A percentile compares a stretch with the other conserved stretches of the same genome.
These are phyloP conservation scores for Stichopus chloronotus DNA, from an alignment of 35 echinoderm and acorn worm genomes.

Conservation along the genomic window DNA sequence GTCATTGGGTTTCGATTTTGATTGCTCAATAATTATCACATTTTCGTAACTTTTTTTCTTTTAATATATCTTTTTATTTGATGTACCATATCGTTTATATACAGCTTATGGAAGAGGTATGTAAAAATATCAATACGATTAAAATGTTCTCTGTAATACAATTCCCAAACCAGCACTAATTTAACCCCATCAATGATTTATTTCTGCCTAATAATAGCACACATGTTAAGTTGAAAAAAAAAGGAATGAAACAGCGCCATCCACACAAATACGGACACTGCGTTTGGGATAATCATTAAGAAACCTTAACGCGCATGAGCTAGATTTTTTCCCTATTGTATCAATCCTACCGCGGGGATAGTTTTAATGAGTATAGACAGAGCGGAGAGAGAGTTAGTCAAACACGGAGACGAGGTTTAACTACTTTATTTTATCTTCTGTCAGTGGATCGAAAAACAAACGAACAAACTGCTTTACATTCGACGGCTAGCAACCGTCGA, in stretches of 20 bases:
- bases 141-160: background rate
- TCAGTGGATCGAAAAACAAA: conserved; percentile 30
- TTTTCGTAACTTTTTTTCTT: too few relatives aligned
- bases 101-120: too few relatives aligned
- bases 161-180: background rate
- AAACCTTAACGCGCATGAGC: background rate
- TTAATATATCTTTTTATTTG: background rate
- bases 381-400: background rate
- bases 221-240: background rate
- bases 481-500: background rate
- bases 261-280: background rate
- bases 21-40: too few relatives aligned
- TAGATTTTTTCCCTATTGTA: background rate
- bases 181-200: background rate
- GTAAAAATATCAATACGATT: background rate
- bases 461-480: background rate
- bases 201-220: background rate
- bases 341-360: background rate
- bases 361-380: conserved; percentile 31
- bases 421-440: conserved; percentile 27
- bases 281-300: background rate
- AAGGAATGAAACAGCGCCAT: background rate
- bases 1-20: too few relatives aligned
- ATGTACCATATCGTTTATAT: background rate
- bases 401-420: conserved; percentile 9